Conservation (phyloP, 2,888 invertebrate genomes). For the Mycalesis mineus region DNA sequence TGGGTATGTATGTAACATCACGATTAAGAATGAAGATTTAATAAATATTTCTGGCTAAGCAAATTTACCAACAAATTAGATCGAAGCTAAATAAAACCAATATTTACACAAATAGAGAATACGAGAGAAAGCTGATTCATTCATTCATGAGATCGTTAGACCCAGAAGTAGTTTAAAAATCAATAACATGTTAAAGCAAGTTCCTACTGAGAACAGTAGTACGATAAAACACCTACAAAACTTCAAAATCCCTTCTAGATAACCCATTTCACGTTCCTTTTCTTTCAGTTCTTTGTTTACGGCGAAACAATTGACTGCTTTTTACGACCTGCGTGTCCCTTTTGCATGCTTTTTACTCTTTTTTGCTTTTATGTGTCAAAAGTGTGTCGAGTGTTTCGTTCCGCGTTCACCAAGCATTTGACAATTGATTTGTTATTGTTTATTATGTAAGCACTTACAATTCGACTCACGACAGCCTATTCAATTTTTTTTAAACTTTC, state of each 20-base stretch:
- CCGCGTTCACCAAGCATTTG: slow-evolving; percentile 31
- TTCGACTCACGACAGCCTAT: neutral
- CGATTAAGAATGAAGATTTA: too few species aligned
- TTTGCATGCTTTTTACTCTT: neutral
- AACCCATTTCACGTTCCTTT: slow-evolving; percentile 11
- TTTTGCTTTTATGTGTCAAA: slow-evolving; percentile 14
- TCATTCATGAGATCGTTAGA: too few species aligned
- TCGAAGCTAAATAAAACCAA: too few species aligned
- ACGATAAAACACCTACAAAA: neutral
- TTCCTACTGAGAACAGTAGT: too few species aligned
- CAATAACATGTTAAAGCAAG: too few species aligned
- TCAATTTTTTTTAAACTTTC: neutral
- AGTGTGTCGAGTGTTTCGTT: slow-evolving; percentile 32
- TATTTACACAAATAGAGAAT: too few species aligned
- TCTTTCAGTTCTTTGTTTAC: slow-evolving; percentile 12
- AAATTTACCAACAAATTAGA: too few species aligned
- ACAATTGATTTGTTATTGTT: slow-evolving; percentile 23
- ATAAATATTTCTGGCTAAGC: too few species aligned
- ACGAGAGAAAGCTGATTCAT: too few species aligned
- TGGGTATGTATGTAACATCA: too few species aligned
- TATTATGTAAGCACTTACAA: slow-evolving; percentile 4
- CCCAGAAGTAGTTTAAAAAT: too few species aligned
- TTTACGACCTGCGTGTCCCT: slow-evolving; percentile 15
- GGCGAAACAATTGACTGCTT: slow-evolving; percentile 9
- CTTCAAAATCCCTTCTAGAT: neutral